Percentiles rank a stretch among this genome's conserved stretches.
Evolutionary conservation across 2,113 vertebrate species (phyloP).

Genomic region (Damaliscus lunatus): DNA sequence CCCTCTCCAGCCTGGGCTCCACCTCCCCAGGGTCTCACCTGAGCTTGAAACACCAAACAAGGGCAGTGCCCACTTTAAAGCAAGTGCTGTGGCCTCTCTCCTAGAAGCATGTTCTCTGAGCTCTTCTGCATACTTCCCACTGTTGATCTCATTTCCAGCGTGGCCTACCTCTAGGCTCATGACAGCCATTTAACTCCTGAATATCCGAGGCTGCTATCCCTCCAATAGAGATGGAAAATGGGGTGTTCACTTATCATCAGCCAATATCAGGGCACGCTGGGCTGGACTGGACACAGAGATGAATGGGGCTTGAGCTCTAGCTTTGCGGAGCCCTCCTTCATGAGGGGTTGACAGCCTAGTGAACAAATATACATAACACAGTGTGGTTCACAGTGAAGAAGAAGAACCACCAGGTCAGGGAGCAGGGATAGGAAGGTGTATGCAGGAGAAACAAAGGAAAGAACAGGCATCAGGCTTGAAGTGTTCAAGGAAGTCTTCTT

Average conservation of each 20-base stretch:
- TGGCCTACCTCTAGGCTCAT: not conserved
- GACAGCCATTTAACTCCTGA: not conserved
- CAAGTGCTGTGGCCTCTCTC: constrained; percentile 64
- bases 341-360: not conserved
- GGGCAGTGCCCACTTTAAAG: constrained; percentile 65
- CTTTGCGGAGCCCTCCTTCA: not conserved
- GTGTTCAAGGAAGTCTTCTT: not conserved
- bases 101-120: constrained; percentile 60
- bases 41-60: constrained; percentile 46
- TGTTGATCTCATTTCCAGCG: not conserved
- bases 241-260: not conserved
- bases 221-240: not conserved
- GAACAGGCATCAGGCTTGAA: not conserved
- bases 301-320: not conserved
- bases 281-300: not conserved
- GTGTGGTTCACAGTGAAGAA: not conserved
- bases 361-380: not conserved
- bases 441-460: not conserved
- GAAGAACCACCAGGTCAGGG: not conserved
- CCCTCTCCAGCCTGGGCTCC: constrained; percentile 63
- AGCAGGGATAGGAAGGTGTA: not conserved
- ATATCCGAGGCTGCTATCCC: not conserved
- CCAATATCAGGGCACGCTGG: not conserved
- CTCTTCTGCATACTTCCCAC: not conserved
- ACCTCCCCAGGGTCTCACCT: constrained; percentile 39